Conservation (phyloP, 64 coral and sea anemone species). For the Cladopsammia gracilis region DNA sequence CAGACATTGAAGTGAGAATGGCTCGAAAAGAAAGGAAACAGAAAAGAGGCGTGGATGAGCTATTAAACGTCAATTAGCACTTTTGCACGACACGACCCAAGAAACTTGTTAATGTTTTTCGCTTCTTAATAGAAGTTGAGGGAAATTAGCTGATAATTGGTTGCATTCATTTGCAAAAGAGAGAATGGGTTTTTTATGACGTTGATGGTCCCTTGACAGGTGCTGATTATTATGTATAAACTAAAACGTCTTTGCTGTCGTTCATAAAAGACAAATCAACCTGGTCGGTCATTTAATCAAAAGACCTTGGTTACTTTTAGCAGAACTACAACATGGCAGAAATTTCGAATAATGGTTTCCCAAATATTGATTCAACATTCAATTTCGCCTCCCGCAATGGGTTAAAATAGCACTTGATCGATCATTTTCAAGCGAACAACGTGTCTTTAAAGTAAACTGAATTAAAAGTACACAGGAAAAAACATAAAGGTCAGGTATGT, state of each 20-base stretch:
- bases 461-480: background rate
- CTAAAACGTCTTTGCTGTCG: background rate
- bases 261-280: constrained; percentile 28
- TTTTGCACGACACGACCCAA: constrained; percentile 2
- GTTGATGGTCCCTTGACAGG: background rate
- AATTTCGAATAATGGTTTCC: background rate
- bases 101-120: constrained; percentile 39
- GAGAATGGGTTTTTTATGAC: constrained; percentile 4
- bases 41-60: constrained; percentile 13
- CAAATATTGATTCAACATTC: constrained; percentile 44
- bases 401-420: background rate
- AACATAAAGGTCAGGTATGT: background rate
- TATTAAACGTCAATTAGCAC: constrained; percentile 56
- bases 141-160: constrained; percentile 19
- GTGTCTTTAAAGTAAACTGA: background rate
- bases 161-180: background rate
- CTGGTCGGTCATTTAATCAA: background rate
- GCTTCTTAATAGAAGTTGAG: constrained; percentile 32
- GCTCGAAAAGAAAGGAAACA: background rate
- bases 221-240: background rate
- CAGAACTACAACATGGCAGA: constrained; percentile 7
- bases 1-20: constrained; percentile 31
- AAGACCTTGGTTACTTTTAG: background rate
- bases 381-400: constrained; percentile 40
- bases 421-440: constrained; percentile 3